Conservation (phyloP, 2,888 invertebrate species). For the Polyommatus iphigenia region DNA sequence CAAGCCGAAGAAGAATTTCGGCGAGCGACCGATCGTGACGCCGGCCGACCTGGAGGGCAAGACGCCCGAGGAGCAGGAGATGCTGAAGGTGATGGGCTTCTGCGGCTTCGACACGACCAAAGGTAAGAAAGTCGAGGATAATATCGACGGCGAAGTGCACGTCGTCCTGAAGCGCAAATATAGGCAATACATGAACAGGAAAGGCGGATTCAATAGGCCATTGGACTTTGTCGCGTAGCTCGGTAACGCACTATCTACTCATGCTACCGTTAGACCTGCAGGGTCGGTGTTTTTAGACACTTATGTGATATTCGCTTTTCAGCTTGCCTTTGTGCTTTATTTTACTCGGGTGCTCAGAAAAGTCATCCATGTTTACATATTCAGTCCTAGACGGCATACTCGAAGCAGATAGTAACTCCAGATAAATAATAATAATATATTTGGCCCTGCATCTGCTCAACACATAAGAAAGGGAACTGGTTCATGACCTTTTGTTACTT, state of each 20-base stretch:
- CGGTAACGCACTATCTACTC: conserved; percentile 44
- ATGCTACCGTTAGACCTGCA: conserved; percentile 41
- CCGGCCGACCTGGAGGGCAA: conserved; percentile 95
- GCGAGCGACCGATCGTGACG: conserved; percentile 83
- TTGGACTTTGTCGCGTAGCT: conserved; percentile 95
- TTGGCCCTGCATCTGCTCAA: background rate
- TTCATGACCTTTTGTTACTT: conserved; percentile 4
- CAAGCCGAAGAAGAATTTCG: conserved; percentile 65
- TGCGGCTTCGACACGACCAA: conserved; percentile 97
- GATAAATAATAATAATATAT: background rate
- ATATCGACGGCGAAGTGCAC: conserved; percentile 96
- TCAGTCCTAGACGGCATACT: background rate
- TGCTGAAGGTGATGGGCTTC: conserved; percentile 98
- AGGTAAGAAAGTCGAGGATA: conserved; percentile 96
- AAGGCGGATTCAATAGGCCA: conserved; percentile 99
- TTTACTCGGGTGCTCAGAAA: background rate
- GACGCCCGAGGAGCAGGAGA: conserved; percentile 94
- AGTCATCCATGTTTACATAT: background rate
- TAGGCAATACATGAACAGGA: conserved; percentile 99
- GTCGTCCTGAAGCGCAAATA: conserved; percentile 97
- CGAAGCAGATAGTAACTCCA: background rate
- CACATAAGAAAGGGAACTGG: conserved; percentile 8
- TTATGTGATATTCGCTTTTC: conserved; percentile 45
- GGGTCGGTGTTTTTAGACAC: conserved; percentile 40
- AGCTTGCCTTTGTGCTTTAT: conserved; percentile 48